phyloP scores from a whole-genome alignment of 2,113 vertebrate genomes.

The Corynorhinus townsendii region DNA sequence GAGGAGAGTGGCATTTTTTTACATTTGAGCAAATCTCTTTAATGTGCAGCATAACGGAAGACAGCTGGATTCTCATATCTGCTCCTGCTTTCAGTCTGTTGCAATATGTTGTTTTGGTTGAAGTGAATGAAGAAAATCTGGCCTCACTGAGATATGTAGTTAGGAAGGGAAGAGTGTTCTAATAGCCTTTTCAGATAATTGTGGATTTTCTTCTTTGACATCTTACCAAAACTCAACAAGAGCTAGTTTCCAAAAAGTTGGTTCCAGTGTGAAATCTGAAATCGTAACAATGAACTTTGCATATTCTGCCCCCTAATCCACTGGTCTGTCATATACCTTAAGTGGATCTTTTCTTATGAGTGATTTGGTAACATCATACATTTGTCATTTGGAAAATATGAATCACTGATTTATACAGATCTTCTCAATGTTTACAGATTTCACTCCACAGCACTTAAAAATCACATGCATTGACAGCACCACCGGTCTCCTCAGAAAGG shows the following conservation, averaged over 20 bases:
- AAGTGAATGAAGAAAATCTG: slow-evolving; percentile 38
- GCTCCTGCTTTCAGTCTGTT: slow-evolving; percentile 49
- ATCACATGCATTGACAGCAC: background rate
- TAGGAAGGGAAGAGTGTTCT: slow-evolving; percentile 12
- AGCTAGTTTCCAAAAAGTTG: background rate
- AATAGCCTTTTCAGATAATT: slow-evolving; percentile 15
- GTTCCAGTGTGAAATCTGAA: background rate
- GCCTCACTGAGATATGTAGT: background rate
- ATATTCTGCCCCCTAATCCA: background rate
- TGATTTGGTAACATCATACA: background rate
- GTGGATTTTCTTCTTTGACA: background rate
- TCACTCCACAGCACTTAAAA: background rate
- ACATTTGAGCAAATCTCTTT: slow-evolving; percentile 47
- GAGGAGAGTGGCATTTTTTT: slow-evolving; percentile 45
- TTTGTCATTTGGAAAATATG: background rate
- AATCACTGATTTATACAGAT: background rate
- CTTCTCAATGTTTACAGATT: background rate
- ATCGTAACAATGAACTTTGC: background rate
- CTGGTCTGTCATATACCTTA: background rate
- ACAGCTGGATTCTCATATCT: slow-evolving; percentile 46
- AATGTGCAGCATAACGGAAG: slow-evolving; percentile 49
- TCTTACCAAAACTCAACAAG: background rate
- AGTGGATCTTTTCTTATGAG: background rate
- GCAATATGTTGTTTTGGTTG: slow-evolving; percentile 51
- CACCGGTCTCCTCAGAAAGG: background rate